Base-by-base conservation (phyloP, 2,113 vertebrate species). In the Podarcis cretensis region DNA sequence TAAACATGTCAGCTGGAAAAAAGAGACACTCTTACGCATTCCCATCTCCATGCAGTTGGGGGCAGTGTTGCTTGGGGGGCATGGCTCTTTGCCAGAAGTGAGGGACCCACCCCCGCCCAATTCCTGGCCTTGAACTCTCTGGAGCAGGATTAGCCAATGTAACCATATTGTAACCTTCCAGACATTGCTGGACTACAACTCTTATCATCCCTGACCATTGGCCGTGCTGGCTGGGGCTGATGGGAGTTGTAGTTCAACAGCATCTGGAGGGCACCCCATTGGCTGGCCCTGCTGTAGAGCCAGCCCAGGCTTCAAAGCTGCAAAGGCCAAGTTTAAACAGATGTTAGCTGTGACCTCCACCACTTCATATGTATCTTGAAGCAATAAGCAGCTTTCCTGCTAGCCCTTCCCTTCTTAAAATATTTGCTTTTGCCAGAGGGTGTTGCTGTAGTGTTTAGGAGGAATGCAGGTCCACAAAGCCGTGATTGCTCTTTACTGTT, bases 381-480 rank as follows among this genome's bases (percentile, higher is more conserved):
- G 32, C 81, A n/a, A 7, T 82, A 66, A 12, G 0, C 75, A 32
- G 40, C 30, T 89, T 74, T 68, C 54, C 30, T 77, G 1, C 30
- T 8, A 18, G 9, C 43, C 2, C 87, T 21, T 81, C n/a, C 16
- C 23, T 12, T 21, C 27, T 73, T n/a, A 91, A 81, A 66, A 73
- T 14, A 6, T 54, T 20, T 83, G 59, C 54, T 32, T 87, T 37
- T 89, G 54, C 81, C 83, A 43, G 54, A 84, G 0, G 1, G 40
- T n/a, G 73, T 89, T 74, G 37, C 75, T 87, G 30, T 73, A 81
- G 83, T 6, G n/a, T 77, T 78, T 54, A 35, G 25, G 27, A 93
- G 65, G 89, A 95, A 94, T 86, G 87, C 23, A 25, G 86, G 84
- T 21, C 43, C 79, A 82, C 20, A 78, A 82, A 86, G 48, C 48